A percentile compares a stretch with the other conserved stretches of the same genome.
phyloP scores from a whole-genome alignment of 2,113 vertebrate species.

The Chaetodon trifascialis region DNA sequence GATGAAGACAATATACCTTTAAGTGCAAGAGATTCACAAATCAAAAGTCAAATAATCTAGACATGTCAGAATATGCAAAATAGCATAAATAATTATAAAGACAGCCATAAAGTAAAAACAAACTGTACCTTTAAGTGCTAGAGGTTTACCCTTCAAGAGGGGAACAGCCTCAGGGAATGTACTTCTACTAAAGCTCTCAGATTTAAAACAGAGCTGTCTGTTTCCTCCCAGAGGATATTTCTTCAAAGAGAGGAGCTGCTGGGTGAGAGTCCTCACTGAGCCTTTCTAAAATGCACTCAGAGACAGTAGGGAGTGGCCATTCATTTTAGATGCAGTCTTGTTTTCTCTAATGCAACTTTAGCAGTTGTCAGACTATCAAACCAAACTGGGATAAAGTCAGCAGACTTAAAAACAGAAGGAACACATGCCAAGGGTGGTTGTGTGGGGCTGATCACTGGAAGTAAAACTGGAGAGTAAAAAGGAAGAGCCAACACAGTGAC shows the following conservation, averaged over 20 bases:
- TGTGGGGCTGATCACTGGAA: too few species aligned
- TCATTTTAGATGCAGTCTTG: not conserved
- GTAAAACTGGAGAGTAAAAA: too few species aligned
- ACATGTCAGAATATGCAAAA: not conserved
- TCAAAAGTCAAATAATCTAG: not conserved
- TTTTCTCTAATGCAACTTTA: not conserved
- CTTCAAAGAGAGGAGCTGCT: not conserved
- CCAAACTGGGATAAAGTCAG: not conserved
- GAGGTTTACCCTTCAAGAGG: not conserved
- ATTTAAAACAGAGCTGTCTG: not conserved
- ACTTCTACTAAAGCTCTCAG: not conserved
- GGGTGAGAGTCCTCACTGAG: not conserved
- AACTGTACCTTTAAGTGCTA: not conserved
- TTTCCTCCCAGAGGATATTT: not conserved
- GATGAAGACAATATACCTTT: not conserved
- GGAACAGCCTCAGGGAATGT: not conserved
- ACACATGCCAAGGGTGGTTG: too few species aligned
- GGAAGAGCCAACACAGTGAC: too few species aligned
- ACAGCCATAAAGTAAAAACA: not conserved
- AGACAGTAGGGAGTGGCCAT: not conserved
- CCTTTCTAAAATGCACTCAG: not conserved
- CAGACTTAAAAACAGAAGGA: not conserved
- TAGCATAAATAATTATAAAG: not conserved
- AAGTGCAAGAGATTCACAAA: not conserved
- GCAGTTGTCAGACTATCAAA: not conserved